phyloP scores from a whole-genome alignment of 2,797 vertebrate genomes.

The Alfaro cultratus region DNA sequence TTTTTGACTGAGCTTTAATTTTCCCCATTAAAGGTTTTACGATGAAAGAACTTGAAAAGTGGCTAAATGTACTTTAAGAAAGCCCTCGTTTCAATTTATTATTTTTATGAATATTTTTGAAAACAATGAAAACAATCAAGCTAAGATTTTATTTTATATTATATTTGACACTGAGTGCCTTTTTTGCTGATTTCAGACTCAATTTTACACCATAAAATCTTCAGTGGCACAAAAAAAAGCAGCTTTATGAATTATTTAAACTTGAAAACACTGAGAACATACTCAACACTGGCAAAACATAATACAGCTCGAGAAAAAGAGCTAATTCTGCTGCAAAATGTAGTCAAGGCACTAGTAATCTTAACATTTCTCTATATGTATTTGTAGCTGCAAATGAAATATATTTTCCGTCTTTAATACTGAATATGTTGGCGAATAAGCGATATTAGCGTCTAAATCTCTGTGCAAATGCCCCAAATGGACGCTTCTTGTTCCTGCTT shows the following conservation, averaged over 20 bases:
- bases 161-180: neutral
- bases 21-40: neutral
- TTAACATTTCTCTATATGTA: neutral
- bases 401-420: conserved; percentile 14
- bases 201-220: neutral
- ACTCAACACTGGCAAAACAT: neutral
- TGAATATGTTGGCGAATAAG: conserved; percentile 51
- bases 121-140: neutral
- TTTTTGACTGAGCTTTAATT: neutral
- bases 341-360: neutral
- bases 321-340: neutral
- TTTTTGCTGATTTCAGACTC: neutral
- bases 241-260: neutral
- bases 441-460: conserved; percentile 18
- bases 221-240: neutral
- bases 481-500: conserved; percentile 25
- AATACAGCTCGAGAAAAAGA: neutral
- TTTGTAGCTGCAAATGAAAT: neutral
- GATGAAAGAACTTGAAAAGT: neutral
- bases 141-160: neutral
- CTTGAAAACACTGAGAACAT: neutral
- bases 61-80: neutral
- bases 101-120: neutral
- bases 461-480: neutral
- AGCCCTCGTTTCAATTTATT: neutral